A percentile compares a stretch with the other conserved stretches of the same genome.
These are phyloP conservation scores for Drosophila peninsularis DNA, from an alignment of 2,888 invertebrate species.

Conservation along the genomic window DNA sequence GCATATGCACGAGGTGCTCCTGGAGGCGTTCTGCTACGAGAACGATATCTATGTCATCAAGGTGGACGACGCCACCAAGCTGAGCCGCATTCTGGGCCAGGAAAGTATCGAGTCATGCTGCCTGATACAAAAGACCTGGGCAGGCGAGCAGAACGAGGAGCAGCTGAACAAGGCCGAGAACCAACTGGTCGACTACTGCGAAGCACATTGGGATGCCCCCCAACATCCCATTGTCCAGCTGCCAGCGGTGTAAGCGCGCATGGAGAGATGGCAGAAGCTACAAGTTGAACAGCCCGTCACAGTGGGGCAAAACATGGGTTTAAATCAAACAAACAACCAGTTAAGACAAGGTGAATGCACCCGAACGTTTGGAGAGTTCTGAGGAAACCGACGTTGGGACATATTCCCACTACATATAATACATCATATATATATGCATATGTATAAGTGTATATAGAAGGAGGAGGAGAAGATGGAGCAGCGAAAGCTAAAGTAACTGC, in stretches of 20 bases:
- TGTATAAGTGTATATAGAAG: conserved; percentile 54
- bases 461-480: conserved; percentile 30
- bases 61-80: conserved; percentile 86
- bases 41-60: conserved; percentile 91
- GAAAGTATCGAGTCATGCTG: conserved; percentile 86
- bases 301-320: conserved; percentile 64
- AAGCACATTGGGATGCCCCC: conserved; percentile 87
- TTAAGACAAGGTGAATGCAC: conserved; percentile 63
- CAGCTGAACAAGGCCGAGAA: conserved; percentile 87
- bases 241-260: conserved; percentile 86
- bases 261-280: conserved; percentile 18
- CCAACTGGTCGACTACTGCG: conserved; percentile 88
- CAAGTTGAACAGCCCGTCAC: conserved; percentile 67
- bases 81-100: conserved; percentile 85
- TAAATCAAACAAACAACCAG: conserved; percentile 53
- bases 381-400: conserved; percentile 69
- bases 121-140: conserved; percentile 84
- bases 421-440: conserved; percentile 39
- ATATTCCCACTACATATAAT: conserved; percentile 39
- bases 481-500: conserved; percentile 34
- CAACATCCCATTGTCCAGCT: conserved; percentile 88
- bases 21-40: conserved; percentile 92
- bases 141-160: conserved; percentile 84
- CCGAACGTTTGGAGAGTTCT: conserved; percentile 79
- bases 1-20: conserved; percentile 91